Percentiles rank a stretch among this genome's conserved stretches.
Evolutionary conservation across 2,113 vertebrate species (phyloP).

Genomic region (Struthidea cinerea): DNA sequence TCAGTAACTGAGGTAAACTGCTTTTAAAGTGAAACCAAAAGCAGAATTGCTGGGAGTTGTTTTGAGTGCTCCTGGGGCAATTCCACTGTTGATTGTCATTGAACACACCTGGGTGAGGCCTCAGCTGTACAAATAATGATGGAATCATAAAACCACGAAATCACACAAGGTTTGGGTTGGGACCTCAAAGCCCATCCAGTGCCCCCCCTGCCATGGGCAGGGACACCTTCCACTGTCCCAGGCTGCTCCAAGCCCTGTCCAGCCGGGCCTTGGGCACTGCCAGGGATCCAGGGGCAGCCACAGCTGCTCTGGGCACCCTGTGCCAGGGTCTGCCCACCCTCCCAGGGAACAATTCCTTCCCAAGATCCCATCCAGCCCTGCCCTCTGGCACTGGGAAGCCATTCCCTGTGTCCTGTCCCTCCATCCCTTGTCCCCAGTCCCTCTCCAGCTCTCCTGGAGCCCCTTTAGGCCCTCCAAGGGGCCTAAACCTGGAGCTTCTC

Average conservation of each 20-base stretch:
- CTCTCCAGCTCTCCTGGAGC: not conserved
- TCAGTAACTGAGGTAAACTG: not conserved
- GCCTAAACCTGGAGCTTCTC: not conserved
- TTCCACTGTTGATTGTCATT: not conserved
- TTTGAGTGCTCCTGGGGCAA: no score
- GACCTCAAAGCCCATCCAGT: fast-evolving
- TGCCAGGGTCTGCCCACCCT: not conserved
- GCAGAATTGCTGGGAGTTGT: not conserved
- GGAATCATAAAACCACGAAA: not conserved
- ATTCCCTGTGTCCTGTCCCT: not conserved
- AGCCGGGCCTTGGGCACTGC: not conserved
- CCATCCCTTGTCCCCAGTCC: fast-evolving
- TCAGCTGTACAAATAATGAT: not conserved
- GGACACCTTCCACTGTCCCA: not conserved
- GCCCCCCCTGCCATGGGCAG: not conserved
- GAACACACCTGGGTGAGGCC: not conserved
- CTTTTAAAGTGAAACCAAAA: not conserved
- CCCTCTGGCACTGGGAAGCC: not conserved
- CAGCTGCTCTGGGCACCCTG: not conserved
- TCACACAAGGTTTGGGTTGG: not conserved
- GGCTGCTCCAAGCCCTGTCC: not conserved
- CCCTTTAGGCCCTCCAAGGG: not conserved
- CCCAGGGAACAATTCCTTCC: not conserved
- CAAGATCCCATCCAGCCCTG: fast-evolving
- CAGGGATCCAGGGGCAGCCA: not conserved